Percentiles rank a stretch among this genome's conserved stretches.
Evolutionary conservation across 2,888 invertebrate species (phyloP).

Genomic region (Meiosimyza decipiens): DNA sequence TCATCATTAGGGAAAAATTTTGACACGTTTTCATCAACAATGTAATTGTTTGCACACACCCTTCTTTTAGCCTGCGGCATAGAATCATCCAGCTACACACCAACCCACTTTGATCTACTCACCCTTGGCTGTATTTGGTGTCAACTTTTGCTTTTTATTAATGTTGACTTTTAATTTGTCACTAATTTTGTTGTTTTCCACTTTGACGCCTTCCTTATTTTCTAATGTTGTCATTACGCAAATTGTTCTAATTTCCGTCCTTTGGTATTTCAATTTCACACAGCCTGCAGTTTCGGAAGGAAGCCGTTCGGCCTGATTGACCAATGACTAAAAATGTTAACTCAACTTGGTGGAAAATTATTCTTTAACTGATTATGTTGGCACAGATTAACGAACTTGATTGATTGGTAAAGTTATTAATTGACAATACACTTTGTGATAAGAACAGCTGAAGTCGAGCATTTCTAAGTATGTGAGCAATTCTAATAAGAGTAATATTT

Average conservation of each 20-base stretch:
- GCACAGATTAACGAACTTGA: constrained; percentile 48
- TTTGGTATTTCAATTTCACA: neutral
- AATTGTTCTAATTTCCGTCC: constrained; percentile 49
- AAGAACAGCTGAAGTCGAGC: too few relatives aligned
- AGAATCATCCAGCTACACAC: neutral
- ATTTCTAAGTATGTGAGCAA: too few relatives aligned
- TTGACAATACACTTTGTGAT: constrained; percentile 33
- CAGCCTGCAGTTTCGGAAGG: neutral
- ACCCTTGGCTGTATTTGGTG: neutral
- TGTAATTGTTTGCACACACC: constrained; percentile 23
- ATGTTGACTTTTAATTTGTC: constrained; percentile 58
- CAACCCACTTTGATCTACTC: neutral
- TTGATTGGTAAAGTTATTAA: constrained; percentile 62
- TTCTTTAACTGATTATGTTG: constrained; percentile 44
- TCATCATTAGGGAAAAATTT: constrained; percentile 4
- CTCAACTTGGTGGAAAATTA: neutral
- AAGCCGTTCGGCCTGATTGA: neutral
- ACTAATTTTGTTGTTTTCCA: constrained; percentile 50
- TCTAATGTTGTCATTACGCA: constrained; percentile 31
- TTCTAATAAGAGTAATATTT: too few relatives aligned
- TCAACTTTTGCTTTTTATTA: constrained; percentile 19
- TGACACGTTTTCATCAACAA: constrained; percentile 30
- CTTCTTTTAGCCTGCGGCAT: constrained; percentile 25
- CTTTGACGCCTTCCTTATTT: constrained; percentile 36
- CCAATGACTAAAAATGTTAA: neutral